Evolutionary conservation across 2,113 vertebrate genomes (phyloP), one percentile per base, ranked within the genome.

Genomic region (Acanthisitta chloris): DNA sequence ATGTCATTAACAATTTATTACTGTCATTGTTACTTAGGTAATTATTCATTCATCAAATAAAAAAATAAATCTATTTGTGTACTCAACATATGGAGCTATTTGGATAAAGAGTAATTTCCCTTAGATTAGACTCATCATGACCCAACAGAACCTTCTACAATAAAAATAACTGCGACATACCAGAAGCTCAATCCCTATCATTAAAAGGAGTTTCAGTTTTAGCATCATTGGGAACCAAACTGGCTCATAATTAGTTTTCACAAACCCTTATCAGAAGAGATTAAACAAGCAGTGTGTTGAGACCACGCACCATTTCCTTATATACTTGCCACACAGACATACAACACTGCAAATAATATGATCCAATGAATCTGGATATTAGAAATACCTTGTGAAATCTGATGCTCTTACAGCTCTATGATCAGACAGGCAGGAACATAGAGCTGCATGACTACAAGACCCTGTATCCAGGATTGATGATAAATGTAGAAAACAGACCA

Each of bases 331-430:
- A 90, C 48, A 65, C 25, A 81, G 88, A 86, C 85, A 81, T 59
- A 81, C 4, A 82, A 62, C 33, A 54, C n/a, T 59, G 80, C 74
- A 92, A 94, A 90, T 72, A 92, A 51, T 78, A 83, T 57, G 51
- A 86, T 65, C 17, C 72, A 81, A 72, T 45, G 52, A 93, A 74
- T 83, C 72, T 94, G 76, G 74, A 48, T 84, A 86, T 88, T 92
- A 81, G 74, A 90, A 90, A 78, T 86, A 81, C 92, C 72, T 79
- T 65, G 52, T 88, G 93, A 96, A 96, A 96, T 90, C 74, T 66
- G 94, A 97, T 83, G 84, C 90, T 82, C 29, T 55, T 90, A 59
- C 26, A 88, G 74, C 43, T 25, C 29, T 20, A 64, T 26, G 51
- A 64, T 70, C 58, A 94, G 65, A 45, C 55, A 94, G 61, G 70